Conservation (phyloP, 1,140 invertebrate species). For the Neodiprion fabricii region DNA sequence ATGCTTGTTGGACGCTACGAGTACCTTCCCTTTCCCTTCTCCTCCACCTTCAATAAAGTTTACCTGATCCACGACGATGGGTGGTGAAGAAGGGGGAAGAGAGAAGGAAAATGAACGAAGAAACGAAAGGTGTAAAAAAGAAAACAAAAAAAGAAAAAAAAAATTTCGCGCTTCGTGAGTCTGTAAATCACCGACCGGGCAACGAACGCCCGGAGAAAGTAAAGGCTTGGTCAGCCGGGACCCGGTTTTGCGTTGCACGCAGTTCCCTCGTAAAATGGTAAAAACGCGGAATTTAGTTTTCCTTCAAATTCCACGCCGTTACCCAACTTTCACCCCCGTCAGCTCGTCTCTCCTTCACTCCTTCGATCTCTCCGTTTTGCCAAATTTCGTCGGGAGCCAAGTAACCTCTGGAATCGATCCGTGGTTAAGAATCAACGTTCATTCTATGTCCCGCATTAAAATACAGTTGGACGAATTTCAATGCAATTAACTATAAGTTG, state of each 20-base stretch:
- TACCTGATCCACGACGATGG: slow-evolving; percentile 39
- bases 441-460: too few relatives aligned
- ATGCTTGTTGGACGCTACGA: slow-evolving; percentile 10
- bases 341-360: too few relatives aligned
- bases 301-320: not conserved
- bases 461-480: too few relatives aligned
- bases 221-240: slow-evolving; percentile 40
- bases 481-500: too few relatives aligned
- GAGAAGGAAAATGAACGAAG: slow-evolving; percentile 14
- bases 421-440: too few relatives aligned
- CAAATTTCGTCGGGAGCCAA: too few relatives aligned
- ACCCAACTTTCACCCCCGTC: not conserved
- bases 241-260: not conserved
- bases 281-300: slow-evolving; percentile 6
- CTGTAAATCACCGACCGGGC: slow-evolving; percentile 39
- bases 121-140: slow-evolving; percentile 9
- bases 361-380: too few relatives aligned
- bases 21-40: slow-evolving; percentile 4
- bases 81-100: slow-evolving; percentile 23
- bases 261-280: not conserved
- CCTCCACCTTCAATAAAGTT: slow-evolving; percentile 39
- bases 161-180: slow-evolving; percentile 19
- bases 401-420: too few relatives aligned
- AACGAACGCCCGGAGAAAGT: slow-evolving; percentile 44
- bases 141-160: not conserved